Evolutionary conservation across 2,888 invertebrate species (phyloP).

Genomic region (Pycnomerus fuliginosus): DNA sequence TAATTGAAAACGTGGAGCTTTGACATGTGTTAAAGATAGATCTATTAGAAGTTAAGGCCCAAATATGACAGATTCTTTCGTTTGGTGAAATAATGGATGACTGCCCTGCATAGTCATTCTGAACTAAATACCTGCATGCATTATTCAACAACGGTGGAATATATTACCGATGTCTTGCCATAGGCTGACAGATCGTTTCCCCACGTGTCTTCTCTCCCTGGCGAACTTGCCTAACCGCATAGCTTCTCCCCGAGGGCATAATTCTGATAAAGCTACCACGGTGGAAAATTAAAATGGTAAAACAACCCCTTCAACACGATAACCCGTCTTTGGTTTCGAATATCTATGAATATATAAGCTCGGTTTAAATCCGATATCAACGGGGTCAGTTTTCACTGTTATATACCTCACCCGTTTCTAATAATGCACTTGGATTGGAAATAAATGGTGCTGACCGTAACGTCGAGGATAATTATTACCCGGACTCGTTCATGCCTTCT

Average conservation of each 20-base stretch:
- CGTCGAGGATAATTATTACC: too few species aligned
- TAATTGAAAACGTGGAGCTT: background rate
- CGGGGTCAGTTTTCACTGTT: too few species aligned
- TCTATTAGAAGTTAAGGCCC: too few species aligned
- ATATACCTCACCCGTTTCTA: too few species aligned
- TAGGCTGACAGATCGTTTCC: constrained; percentile 30
- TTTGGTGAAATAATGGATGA: constrained; percentile 17
- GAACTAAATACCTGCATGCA: constrained; percentile 31
- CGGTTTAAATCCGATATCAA: background rate
- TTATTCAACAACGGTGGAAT: constrained; percentile 29
- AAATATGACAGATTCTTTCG: background rate
- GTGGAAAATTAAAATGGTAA: constrained; percentile 43
- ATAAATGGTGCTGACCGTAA: too few species aligned
- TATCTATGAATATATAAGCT: constrained; percentile 23
- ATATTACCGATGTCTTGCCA: constrained; percentile 26
- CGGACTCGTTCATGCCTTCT: too few species aligned
- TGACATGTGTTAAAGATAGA: too few species aligned
- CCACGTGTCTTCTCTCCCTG: constrained; percentile 23
- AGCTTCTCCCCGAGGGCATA: constrained; percentile 36
- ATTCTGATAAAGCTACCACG: constrained; percentile 38
- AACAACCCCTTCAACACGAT: constrained; percentile 23
- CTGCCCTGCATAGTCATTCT: constrained; percentile 23
- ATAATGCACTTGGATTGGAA: too few species aligned
- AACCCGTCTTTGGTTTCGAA: constrained; percentile 22
- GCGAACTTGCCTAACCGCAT: constrained; percentile 27